Evolutionary conservation across 1,140 invertebrate species (phyloP), one percentile per base, ranked within the genome.

Genomic region (Temnothorax nylanderi): DNA sequence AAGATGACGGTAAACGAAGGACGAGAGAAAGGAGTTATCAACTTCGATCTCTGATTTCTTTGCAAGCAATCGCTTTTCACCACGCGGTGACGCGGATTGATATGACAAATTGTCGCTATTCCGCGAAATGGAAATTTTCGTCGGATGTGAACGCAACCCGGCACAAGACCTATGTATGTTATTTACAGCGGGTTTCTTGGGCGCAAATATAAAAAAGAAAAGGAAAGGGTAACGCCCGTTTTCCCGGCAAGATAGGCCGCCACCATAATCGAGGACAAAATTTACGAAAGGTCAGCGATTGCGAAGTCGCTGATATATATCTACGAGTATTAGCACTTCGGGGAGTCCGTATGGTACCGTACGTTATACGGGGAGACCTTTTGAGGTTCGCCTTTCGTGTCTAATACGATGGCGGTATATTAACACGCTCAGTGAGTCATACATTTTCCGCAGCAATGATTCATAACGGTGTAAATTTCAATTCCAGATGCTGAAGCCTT

Each of bases 11-110:
- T 37, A 6, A 54, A 32, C 26, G 1, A 64, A 34, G 80, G 56
- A 74, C 56, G 80, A 75, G 71, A 60, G 51, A 86, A 85, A 82
- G 58, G 74, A 56, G 58, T 76, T 88, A 91, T 92, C 91, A 91
- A 84, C 76, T 92, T 91, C 89, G 88, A 89, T 80, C 90, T 87
- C 89, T 89, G 65, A 90, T 89, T 82, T 88, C 76, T 67, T 67
- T 75, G 47, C 81, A 64, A 10, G 54, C 72, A 78, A 13, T 86
- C 58, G 64, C 84, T 81, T 86, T 65, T 16, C n/a, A 32, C 10
- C 32, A 49, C 67, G 34, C 60, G 18, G 65, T 76, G 6, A 7
- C 58, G 26, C 34, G 3, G 3, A 62, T 16, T 56, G 71, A 10
- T 67, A 85, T 89, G 75, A 91, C 75, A 87, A 87, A 91, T 90